phyloP scores from a whole-genome alignment of 1,140 invertebrate species.

The Diorhabda elongata region DNA sequence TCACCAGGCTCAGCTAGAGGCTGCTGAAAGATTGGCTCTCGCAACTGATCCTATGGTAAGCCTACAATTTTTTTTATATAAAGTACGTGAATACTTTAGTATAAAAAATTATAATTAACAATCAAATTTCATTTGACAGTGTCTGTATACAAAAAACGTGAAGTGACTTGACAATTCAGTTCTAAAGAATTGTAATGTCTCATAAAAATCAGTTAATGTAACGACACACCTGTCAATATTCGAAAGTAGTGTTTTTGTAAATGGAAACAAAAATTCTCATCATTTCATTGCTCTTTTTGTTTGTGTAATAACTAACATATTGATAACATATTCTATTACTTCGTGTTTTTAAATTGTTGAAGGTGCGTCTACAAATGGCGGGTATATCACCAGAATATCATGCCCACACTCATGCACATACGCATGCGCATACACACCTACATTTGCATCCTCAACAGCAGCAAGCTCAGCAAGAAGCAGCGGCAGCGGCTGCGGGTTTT shows the following conservation, averaged over 20 bases:
- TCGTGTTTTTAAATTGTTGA: constrained; percentile 27
- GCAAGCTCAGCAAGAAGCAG: constrained; percentile 64
- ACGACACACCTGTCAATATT: too few species aligned
- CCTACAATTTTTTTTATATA: constrained; percentile 26
- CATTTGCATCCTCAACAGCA: constrained; percentile 83
- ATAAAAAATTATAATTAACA: too few species aligned
- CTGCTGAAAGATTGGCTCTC: constrained; percentile 65
- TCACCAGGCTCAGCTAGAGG: constrained; percentile 45
- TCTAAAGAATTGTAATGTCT: too few species aligned
- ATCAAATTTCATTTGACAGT: too few species aligned
- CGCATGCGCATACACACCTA: constrained; percentile 87
- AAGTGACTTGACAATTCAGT: too few species aligned
- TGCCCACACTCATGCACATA: constrained; percentile 79
- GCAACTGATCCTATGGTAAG: constrained; percentile 67
- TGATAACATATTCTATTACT: background rate
- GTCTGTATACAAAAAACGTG: too few species aligned
- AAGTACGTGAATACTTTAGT: too few species aligned
- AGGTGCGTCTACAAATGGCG: constrained; percentile 79
- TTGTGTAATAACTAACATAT: background rate
- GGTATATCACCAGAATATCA: constrained; percentile 77
- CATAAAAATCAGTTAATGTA: too few species aligned
- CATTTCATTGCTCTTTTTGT: too few species aligned
- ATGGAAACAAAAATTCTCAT: too few species aligned
- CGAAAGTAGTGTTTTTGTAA: too few species aligned
- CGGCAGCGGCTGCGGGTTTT: constrained; percentile 58